Conservation (phyloP, 2,113 vertebrate species). For the Saguinus midas region DNA sequence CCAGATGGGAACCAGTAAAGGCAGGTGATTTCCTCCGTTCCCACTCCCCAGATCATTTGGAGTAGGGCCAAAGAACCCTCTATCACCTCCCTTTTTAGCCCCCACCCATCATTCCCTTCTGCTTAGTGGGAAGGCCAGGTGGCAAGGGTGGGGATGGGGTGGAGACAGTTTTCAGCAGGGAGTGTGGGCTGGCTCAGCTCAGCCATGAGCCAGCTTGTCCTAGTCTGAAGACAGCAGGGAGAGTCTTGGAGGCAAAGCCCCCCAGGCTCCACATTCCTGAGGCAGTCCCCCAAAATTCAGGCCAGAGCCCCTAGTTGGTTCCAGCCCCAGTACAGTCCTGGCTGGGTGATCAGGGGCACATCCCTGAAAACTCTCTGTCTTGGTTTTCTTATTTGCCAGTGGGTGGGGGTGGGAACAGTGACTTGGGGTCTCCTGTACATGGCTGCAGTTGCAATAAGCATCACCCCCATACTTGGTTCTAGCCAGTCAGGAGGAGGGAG, state of each 20-base stretch:
- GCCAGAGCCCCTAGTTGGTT: neutral
- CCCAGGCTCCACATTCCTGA: neutral
- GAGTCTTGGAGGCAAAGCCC: neutral
- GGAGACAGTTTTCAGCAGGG: neutral
- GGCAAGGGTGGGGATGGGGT: neutral
- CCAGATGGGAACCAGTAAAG: neutral
- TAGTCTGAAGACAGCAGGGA: neutral
- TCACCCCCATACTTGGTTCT: neutral
- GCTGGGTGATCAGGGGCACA: neutral
- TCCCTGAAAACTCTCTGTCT: neutral
- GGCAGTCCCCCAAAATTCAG: neutral
- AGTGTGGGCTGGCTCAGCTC: neutral
- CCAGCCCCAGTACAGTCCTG: neutral
- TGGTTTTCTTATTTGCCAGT: conserved; percentile 10
- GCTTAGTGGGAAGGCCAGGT: neutral
- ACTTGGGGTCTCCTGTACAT: neutral
- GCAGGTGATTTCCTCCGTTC: neutral
- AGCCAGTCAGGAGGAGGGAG: neutral
- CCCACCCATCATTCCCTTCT: neutral
- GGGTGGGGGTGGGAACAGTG: neutral
- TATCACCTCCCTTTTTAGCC: neutral
- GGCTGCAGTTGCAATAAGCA: neutral
- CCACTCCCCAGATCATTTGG: neutral
- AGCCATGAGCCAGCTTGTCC: neutral
- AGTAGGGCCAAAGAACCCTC: neutral